Percentiles rank a stretch among this genome's conserved stretches.
phyloP scores from a whole-genome alignment of 2,113 vertebrate genomes.

The Varanus salvator region DNA sequence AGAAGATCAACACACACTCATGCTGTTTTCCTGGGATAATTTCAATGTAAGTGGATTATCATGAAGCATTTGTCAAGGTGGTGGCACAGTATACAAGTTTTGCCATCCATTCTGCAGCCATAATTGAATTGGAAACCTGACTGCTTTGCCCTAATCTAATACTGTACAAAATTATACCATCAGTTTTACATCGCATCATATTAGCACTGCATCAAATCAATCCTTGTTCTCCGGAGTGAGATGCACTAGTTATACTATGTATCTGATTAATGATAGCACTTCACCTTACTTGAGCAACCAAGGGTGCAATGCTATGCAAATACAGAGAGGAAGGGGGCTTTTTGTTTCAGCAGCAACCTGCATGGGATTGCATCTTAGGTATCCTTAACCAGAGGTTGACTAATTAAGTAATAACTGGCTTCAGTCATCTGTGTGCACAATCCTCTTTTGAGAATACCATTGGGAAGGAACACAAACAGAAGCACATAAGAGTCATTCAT shows the following conservation, averaged over 20 bases:
- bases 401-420: constrained; percentile 46
- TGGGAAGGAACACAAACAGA: not conserved
- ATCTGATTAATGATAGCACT: constrained; percentile 48
- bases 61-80: constrained; percentile 50
- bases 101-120: constrained; percentile 44
- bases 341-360: too few relatives aligned
- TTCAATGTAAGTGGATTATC: constrained; percentile 58
- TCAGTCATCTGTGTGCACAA: not conserved
- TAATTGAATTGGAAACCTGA: constrained; percentile 66
- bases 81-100: constrained; percentile 48
- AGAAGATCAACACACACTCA: constrained; percentile 38
- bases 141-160: constrained; percentile 67
- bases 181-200: constrained; percentile 56
- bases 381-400: constrained; percentile 36
- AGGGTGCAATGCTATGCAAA: not conserved
- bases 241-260: constrained; percentile 37
- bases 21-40: constrained; percentile 47
- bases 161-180: constrained; percentile 48
- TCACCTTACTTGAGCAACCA: constrained; percentile 8
- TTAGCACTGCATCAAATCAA: constrained; percentile 64
- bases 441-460: not conserved
- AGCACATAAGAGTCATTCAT: not conserved
- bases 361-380: not conserved
- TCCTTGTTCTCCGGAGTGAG: constrained; percentile 59
- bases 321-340: too few relatives aligned